These are phyloP conservation scores for Chrysolophus pictus DNA, from an alignment of 2,797 vertebrate genomes.

Conservation along the genomic window DNA sequence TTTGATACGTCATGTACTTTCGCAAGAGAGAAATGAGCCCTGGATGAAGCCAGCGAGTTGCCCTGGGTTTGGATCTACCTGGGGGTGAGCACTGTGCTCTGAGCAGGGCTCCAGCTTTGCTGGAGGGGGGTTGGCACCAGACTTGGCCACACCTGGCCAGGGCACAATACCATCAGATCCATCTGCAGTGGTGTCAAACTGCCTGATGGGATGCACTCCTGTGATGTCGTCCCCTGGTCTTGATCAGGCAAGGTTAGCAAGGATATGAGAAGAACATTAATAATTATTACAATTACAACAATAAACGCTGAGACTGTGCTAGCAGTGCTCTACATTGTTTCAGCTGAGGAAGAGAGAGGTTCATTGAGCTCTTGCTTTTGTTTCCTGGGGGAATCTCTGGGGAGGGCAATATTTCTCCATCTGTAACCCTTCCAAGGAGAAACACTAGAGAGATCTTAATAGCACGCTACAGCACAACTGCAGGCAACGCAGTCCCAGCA, in stretches of 20 bases:
- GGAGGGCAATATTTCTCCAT: neutral
- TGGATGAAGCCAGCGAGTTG: conserved; percentile 58
- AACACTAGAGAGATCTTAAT: neutral
- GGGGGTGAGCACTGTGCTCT: fast-evolving
- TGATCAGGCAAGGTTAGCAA: neutral
- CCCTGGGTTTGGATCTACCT: neutral
- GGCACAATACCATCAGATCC: neutral
- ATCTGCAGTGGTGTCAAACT: neutral
- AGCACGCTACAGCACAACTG: neutral
- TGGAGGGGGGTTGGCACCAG: neutral
- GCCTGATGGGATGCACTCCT: neutral
- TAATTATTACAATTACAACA: neutral
- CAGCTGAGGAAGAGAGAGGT: neutral
- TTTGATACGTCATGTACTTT: conserved; percentile 74
- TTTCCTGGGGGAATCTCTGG: neutral
- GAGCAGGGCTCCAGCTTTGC: neutral
- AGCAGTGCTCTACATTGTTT: neutral
- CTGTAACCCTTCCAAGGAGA: conserved; percentile 6
- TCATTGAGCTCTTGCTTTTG: neutral
- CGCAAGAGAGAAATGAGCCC: conserved; percentile 64
- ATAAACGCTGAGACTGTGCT: neutral
- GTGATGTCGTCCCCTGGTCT: neutral
- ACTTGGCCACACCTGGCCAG: neutral
- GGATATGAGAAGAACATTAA: neutral
- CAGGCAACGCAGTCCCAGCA: neutral